phyloP scores from a whole-genome alignment of 2,113 vertebrate species.

The Carlito syrichta region DNA sequence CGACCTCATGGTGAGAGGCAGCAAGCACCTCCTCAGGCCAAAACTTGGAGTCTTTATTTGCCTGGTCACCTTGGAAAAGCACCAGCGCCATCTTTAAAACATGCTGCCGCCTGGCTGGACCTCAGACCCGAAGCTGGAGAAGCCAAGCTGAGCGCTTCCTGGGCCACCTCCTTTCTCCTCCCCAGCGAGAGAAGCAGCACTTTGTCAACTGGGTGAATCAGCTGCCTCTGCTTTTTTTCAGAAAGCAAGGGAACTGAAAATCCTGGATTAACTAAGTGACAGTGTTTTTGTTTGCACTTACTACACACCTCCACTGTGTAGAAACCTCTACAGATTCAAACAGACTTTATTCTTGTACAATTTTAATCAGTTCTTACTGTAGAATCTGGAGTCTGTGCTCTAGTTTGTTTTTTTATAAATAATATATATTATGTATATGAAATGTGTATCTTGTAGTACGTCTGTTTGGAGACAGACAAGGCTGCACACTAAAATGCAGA shows the following conservation, averaged over 20 bases:
- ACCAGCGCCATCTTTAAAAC: constrained; percentile 77
- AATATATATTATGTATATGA: constrained; percentile 84
- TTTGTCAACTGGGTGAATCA: constrained; percentile 74
- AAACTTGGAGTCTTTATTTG: constrained; percentile 88
- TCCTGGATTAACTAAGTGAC: constrained; percentile 82
- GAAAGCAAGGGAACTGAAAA: constrained; percentile 81
- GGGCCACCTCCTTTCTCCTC: constrained; percentile 49
- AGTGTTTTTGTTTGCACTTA: constrained; percentile 84
- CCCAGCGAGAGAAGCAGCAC: constrained; percentile 54
- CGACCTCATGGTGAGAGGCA: constrained; percentile 87
- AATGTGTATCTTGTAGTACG: constrained; percentile 82
- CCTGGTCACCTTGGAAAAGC: constrained; percentile 84
- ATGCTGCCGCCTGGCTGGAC: constrained; percentile 70
- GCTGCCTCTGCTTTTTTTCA: constrained; percentile 80
- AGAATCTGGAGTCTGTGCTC: constrained; percentile 82
- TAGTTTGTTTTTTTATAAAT: constrained; percentile 82
- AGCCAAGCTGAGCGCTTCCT: constrained; percentile 63
- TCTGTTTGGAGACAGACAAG: constrained; percentile 76
- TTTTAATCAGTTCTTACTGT: constrained; percentile 81
- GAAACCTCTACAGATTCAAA: constrained; percentile 75
- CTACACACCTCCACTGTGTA: constrained; percentile 77
- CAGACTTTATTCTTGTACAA: constrained; percentile 79
- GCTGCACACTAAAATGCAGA: constrained; percentile 82
- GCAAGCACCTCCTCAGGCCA: constrained; percentile 88
- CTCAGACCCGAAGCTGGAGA: constrained; percentile 81